These are phyloP conservation scores for Holotrichia oblita DNA, from an alignment of 1,140 invertebrate species.

Conservation along the genomic window DNA sequence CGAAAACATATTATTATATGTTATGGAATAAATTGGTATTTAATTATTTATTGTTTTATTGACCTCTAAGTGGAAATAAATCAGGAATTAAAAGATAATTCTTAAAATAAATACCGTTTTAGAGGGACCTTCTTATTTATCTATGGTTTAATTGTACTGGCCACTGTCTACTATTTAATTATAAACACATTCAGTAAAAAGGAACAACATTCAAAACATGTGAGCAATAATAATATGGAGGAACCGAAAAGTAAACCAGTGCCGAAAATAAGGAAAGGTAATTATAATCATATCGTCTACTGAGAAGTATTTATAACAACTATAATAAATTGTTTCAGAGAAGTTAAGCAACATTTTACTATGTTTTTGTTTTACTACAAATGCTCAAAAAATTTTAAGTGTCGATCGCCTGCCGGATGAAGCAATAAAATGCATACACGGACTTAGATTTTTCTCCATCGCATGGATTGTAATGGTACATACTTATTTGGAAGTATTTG, in stretches of 20 bases:
- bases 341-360: conserved; percentile 55
- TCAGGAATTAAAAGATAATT: background rate
- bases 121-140: background rate
- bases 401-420: conserved; percentile 68
- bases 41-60: no score
- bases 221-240: conserved; percentile 28
- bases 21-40: no score
- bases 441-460: conserved; percentile 84
- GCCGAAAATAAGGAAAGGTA: background rate
- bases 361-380: conserved; percentile 64
- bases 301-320: background rate
- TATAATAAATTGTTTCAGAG: conserved; percentile 24
- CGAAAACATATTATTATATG: no score
- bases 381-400: conserved; percentile 70
- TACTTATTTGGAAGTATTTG: conserved; percentile 83
- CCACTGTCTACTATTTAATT: conserved; percentile 6
- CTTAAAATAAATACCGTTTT: background rate
- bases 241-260: background rate
- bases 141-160: conserved; percentile 27
- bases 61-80: no score
- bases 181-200: background rate
- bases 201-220: background rate
- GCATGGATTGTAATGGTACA: conserved; percentile 95
- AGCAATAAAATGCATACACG: conserved; percentile 81
- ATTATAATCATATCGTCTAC: background rate